phyloP scores from a whole-genome alignment of 2,113 vertebrate genomes.

The Pluvianellus socialis region DNA sequence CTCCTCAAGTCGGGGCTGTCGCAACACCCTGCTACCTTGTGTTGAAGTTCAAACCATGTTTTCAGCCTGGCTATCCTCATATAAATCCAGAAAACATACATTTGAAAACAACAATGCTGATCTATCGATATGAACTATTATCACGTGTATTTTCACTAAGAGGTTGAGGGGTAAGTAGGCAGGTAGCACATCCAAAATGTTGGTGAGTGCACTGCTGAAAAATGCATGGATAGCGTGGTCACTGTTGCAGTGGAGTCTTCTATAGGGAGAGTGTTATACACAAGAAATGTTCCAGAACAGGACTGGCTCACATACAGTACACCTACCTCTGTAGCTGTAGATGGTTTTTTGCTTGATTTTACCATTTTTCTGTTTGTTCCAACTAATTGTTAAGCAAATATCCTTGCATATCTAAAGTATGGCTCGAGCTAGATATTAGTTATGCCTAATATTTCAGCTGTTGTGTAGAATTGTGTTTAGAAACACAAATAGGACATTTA shows the following conservation, averaged over 20 bases:
- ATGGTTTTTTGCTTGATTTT: background rate
- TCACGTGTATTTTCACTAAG: background rate
- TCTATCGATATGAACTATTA: background rate
- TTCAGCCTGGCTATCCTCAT: background rate
- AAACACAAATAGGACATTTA: background rate
- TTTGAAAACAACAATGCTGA: background rate
- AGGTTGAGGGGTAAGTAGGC: background rate
- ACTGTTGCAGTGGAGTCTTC: background rate
- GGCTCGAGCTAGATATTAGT: background rate
- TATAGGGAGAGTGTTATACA: background rate
- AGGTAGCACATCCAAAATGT: background rate
- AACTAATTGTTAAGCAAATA: background rate
- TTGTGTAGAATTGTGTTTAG: background rate
- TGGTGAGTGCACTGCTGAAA: background rate
- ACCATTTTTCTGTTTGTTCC: background rate
- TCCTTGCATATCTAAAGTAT: background rate
- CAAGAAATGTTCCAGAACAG: background rate
- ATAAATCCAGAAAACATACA: background rate
- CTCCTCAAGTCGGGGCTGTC: background rate
- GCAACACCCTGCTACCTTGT: background rate
- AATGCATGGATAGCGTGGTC: rapidly evolving
- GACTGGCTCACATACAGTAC: background rate
- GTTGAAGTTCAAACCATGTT: background rate
- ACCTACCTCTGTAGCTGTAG: background rate
- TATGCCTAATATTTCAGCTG: background rate